phyloP scores from a whole-genome alignment of 2,797 vertebrate genomes.

The Acrocephalus scirpaceus region DNA sequence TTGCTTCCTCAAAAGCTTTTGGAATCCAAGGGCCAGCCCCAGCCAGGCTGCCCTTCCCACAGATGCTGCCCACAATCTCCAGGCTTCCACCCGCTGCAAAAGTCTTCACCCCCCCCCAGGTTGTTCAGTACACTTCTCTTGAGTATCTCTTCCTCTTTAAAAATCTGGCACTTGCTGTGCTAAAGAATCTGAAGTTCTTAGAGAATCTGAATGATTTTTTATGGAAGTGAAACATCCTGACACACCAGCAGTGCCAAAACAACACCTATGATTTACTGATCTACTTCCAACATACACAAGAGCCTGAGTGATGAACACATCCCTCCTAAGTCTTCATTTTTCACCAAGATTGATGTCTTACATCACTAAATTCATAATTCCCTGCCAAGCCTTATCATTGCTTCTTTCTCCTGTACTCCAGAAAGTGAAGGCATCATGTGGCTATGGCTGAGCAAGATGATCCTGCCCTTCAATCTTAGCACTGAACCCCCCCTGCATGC shows the following conservation, averaged over 20 bases:
- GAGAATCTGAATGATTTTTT: not conserved
- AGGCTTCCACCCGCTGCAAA: not conserved
- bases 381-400: not conserved
- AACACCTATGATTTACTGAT: not conserved
- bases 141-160: not conserved
- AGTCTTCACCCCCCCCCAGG: not conserved
- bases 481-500: not conserved
- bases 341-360: not conserved
- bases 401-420: not conserved
- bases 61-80: not conserved
- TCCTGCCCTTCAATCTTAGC: not conserved
- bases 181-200: not conserved
- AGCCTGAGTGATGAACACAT: not conserved
- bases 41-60: not conserved
- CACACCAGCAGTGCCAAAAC: not conserved
- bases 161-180: not conserved
- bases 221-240: not conserved
- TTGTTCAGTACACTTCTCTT: not conserved
- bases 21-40: not conserved
- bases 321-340: not conserved
- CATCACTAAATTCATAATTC: not conserved
- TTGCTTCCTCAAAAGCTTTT: not conserved
- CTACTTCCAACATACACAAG: not conserved
- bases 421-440: fast-evolving
- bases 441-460: not conserved